Base-by-base conservation (phyloP, 1,140 invertebrate genomes). In the Megathymus violae region DNA sequence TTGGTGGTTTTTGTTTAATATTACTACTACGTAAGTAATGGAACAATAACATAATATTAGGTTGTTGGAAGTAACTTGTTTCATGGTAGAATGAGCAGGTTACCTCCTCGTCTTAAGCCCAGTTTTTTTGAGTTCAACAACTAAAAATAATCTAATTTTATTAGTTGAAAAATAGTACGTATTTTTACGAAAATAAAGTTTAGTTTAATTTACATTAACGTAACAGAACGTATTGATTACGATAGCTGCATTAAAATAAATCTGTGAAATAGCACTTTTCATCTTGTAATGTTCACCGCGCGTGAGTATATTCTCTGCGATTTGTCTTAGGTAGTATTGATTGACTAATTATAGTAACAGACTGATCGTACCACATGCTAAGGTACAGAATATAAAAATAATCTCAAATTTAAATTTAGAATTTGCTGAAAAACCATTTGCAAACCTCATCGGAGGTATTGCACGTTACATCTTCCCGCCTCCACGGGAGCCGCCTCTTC, bases 401-500 rank as follows among this genome's bases (percentile, higher is more conserved):
- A 11, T 2, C 16, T 14, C 15, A n/a, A 27, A 41, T 46, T 38
- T 51, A 60, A 52, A 52, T 76, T 67, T 74, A 79, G 68, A 69
- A 54, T 60, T 54, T 46, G 67, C 60, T 54, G 60, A 65, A 61
- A 59, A 76, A 44, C 41, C 61, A 66, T 67, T 83, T 74, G 73
- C 67, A 73, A n/a, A 77, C 67, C 78, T 79, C 71, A 74, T 68
- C 14, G 70, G 58, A 72, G 78, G 74, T 71, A 71, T 75, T 60
- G 59, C 71, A 60, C 52, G 47, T 27, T 66, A 64, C 50, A 54
- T 48, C 74, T 71, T 81, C 75, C 81, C 85, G 76, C 81, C 83
- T 85, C 71, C 71, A 38, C 27, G 51, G 67, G 69, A 77, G 70
- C 78, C 81, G 76, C 81, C 80, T 80, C 78, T 76, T 64, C 67